A percentile compares a stretch with the other conserved stretches of the same genome.
These are phyloP conservation scores for Sciurus niger DNA, from an alignment of 2,113 vertebrate species.

Conservation along the genomic window DNA sequence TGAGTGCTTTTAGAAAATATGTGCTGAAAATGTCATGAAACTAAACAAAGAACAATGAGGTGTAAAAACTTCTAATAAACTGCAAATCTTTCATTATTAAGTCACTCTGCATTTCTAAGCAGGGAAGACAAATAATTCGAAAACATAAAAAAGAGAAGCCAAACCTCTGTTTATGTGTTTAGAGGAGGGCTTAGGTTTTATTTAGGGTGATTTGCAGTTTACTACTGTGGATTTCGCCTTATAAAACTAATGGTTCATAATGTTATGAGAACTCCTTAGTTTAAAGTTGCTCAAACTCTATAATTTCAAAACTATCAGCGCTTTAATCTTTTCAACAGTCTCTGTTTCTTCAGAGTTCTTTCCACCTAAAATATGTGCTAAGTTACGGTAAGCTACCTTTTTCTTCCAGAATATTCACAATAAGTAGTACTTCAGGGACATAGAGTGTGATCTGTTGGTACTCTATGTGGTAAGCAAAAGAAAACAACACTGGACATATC, in stretches of 20 bases:
- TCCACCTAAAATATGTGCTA: background rate
- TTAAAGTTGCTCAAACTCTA: background rate
- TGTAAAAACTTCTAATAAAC: background rate
- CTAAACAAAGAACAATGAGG: conserved; percentile 26
- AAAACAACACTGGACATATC: background rate
- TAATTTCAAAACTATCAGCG: background rate
- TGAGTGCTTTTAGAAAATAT: background rate
- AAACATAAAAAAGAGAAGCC: background rate
- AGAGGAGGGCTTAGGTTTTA: conserved; percentile 11
- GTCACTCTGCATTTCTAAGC: background rate
- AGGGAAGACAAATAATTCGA: background rate
- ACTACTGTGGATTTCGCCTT: conserved; percentile 36
- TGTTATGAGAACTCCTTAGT: conserved; percentile 7
- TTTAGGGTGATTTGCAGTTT: conserved; percentile 42
- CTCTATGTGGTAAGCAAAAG: background rate
- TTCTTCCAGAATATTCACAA: background rate
- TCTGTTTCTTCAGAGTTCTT: background rate
- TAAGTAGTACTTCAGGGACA: conserved; percentile 5
- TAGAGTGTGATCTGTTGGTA: background rate
- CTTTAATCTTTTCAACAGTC: conserved; percentile 32
- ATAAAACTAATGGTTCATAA: conserved; percentile 31
- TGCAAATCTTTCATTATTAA: background rate
- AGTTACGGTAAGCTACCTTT: background rate
- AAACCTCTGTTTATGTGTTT: background rate
- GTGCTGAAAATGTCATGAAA: background rate